phyloP scores from a whole-genome alignment of 2,113 vertebrate species.

The Erythrolamprus reginae region DNA sequence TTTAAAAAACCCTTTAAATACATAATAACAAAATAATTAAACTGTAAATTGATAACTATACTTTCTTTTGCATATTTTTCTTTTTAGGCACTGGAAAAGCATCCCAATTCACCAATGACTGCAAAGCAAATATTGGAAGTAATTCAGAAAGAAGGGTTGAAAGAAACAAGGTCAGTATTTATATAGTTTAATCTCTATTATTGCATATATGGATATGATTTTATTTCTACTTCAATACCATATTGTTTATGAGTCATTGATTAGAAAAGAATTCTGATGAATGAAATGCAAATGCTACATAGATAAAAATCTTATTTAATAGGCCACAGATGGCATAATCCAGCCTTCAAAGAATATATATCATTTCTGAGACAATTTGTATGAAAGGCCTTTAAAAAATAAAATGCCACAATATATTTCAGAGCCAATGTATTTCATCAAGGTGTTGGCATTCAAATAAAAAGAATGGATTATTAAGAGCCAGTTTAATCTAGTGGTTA shows the following conservation, averaged over 20 bases:
- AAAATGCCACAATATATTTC: neutral
- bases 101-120: constrained; percentile 83
- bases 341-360: neutral
- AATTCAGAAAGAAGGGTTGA: constrained; percentile 85
- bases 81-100: constrained; percentile 81
- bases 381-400: neutral
- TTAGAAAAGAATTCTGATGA: neutral
- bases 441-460: neutral
- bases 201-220: neutral
- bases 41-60: constrained; percentile 18
- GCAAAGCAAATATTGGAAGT: constrained; percentile 86
- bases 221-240: neutral
- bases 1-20: constrained; percentile 36
- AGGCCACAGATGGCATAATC: neutral
- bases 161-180: constrained; percentile 81
- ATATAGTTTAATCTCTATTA: constrained; percentile 8
- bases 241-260: constrained; percentile 1
- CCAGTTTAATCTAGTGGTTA: neutral
- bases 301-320: neutral
- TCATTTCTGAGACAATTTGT: neutral
- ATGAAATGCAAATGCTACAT: neutral
- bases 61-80: constrained; percentile 51
- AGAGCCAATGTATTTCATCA: neutral
- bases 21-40: constrained; percentile 28
- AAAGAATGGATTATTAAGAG: neutral